These are phyloP conservation scores for Acromyrmex charruanus DNA, from an alignment of 1,140 invertebrate species.

Conservation along the genomic window DNA sequence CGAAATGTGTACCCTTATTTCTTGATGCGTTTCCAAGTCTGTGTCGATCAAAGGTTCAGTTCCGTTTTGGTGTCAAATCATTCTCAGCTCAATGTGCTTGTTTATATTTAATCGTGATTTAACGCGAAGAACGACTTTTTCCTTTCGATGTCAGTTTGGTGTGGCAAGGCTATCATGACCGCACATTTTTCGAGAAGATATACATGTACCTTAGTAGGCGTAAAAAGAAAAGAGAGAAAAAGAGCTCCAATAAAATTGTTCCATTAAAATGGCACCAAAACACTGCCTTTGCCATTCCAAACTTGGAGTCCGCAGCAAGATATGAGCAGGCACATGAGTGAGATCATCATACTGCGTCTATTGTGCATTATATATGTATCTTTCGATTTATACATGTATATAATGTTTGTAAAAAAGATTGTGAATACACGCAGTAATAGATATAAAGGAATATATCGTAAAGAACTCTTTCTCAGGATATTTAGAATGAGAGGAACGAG, in stretches of 20 bases:
- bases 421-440: constrained; percentile 7
- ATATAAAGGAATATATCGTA: constrained; percentile 43
- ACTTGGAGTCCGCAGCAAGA: constrained; percentile 88
- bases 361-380: not conserved
- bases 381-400: not conserved
- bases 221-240: constrained; percentile 59
- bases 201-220: constrained; percentile 29
- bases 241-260: constrained; percentile 74
- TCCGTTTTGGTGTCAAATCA: constrained; percentile 88
- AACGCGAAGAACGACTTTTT: constrained; percentile 53
- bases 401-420: not conserved
- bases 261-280: constrained; percentile 90
- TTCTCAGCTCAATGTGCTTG: constrained; percentile 88
- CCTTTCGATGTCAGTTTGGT: constrained; percentile 86
- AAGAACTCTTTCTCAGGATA: constrained; percentile 22
- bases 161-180: constrained; percentile 87
- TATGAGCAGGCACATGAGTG: constrained; percentile 88
- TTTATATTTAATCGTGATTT: constrained; percentile 82
- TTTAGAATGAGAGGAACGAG: constrained; percentile 73
- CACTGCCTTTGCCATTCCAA: constrained; percentile 90
- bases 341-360: constrained; percentile 68
- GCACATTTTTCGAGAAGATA: constrained; percentile 77
- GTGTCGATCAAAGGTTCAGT: constrained; percentile 87
- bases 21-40: constrained; percentile 87
- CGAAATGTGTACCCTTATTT: constrained; percentile 86